phyloP scores from a whole-genome alignment of 2,888 invertebrate genomes.

The Dasypolia templi region DNA sequence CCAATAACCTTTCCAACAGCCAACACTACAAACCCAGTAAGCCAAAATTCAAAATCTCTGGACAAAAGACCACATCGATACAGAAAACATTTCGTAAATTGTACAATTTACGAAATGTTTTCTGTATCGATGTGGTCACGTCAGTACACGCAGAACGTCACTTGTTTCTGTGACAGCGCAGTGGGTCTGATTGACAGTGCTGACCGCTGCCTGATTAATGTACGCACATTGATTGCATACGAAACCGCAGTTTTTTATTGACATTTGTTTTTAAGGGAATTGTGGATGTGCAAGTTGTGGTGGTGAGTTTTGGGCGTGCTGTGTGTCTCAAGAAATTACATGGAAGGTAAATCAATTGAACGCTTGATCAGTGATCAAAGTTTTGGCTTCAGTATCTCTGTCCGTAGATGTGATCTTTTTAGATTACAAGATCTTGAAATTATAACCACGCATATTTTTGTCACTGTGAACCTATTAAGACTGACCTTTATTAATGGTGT shows the following conservation, averaged over 20 bases:
- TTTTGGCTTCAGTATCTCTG: too few relatives aligned
- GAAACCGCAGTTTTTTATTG: slow-evolving; percentile 48
- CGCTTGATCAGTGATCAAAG: too few relatives aligned
- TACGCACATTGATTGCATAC: slow-evolving; percentile 62
- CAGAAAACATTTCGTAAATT: slow-evolving; percentile 61
- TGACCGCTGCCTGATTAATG: slow-evolving; percentile 66
- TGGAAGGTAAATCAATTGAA: background rate
- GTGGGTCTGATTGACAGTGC: slow-evolving; percentile 61
- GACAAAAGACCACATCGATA: slow-evolving; percentile 36
- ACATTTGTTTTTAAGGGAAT: slow-evolving; percentile 38
- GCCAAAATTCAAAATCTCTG: slow-evolving; percentile 24
- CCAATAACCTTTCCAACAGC: too few relatives aligned
- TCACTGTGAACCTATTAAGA: too few relatives aligned
- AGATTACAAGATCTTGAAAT: too few relatives aligned
- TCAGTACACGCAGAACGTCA: slow-evolving; percentile 60
- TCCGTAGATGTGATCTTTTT: too few relatives aligned
- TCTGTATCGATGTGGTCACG: too few relatives aligned
- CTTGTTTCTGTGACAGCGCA: slow-evolving; percentile 56
- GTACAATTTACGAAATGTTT: too few relatives aligned
- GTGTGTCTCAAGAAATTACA: background rate
- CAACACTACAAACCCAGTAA: slow-evolving; percentile 29
- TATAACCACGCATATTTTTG: too few relatives aligned
- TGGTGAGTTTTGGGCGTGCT: background rate
- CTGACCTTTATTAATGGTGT: too few relatives aligned
- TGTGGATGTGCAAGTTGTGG: background rate